Conservation (phyloP, 2,888 invertebrate species). For the Hedya salicella region DNA sequence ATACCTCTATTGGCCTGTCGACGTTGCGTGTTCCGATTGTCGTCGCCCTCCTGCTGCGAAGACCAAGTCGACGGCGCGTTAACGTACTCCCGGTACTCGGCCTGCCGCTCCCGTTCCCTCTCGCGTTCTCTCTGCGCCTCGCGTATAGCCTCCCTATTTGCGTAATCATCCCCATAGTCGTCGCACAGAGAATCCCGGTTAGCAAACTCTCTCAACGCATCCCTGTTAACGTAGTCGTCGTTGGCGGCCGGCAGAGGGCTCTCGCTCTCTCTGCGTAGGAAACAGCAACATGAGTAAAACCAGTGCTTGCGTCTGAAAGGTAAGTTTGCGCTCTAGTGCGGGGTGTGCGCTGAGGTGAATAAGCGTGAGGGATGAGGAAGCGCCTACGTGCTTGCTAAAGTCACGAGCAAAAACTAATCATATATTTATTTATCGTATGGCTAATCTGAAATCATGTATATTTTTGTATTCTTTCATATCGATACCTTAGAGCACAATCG, state of each 20-base stretch:
- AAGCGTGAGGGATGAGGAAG: constrained; percentile 36
- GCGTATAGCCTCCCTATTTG: constrained; percentile 80
- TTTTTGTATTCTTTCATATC: too few relatives aligned
- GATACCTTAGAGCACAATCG: too few relatives aligned
- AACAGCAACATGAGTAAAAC: constrained; percentile 81
- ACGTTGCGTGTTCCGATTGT: constrained; percentile 75
- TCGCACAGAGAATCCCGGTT: constrained; percentile 79
- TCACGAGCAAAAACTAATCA: neutral
- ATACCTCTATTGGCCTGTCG: constrained; percentile 69
- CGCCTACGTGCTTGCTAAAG: constrained; percentile 12
- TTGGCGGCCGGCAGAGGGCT: constrained; percentile 73
- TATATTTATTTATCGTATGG: too few relatives aligned
- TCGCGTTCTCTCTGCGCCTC: constrained; percentile 77
- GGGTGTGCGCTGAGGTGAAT: constrained; percentile 47
- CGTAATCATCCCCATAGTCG: constrained; percentile 82
- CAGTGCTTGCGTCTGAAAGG: constrained; percentile 79
- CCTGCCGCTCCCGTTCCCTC: constrained; percentile 64
- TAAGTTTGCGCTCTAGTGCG: constrained; percentile 67
- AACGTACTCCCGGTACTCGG: constrained; percentile 80
- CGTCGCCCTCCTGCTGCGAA: constrained; percentile 66
- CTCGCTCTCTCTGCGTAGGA: constrained; percentile 81
- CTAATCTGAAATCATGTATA: too few relatives aligned
- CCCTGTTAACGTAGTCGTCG: constrained; percentile 81
- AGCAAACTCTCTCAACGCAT: constrained; percentile 76
- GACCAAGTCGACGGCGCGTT: constrained; percentile 76